These are phyloP conservation scores for Protobothrops mucrosquamatus DNA, from an alignment of 2,113 vertebrate genomes.

Conservation along the genomic window DNA sequence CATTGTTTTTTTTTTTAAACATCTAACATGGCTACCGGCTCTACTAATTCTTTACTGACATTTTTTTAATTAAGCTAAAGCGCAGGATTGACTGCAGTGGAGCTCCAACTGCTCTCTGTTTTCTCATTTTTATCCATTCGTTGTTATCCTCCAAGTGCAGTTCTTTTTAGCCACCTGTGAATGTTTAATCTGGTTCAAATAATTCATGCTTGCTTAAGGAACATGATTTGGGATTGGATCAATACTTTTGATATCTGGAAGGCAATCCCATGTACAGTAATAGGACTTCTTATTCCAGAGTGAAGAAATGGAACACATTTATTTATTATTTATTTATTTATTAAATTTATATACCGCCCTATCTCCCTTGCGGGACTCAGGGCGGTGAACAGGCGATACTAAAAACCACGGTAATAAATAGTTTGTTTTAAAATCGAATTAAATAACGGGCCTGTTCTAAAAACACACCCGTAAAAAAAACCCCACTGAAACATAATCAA, in stretches of 20 bases:
- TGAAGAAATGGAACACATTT: neutral
- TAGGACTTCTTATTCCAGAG: neutral
- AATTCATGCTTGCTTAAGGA: slow-evolving; percentile 10
- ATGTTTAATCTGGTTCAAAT: neutral
- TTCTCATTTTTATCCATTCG: slow-evolving; percentile 14
- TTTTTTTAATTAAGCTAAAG: slow-evolving; percentile 9
- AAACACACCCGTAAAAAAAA: too few relatives aligned
- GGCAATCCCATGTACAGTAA: neutral
- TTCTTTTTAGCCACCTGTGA: slow-evolving; percentile 15
- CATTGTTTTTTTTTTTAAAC: neutral
- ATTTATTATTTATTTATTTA: too few relatives aligned
- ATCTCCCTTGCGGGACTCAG: too few relatives aligned
- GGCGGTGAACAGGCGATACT: too few relatives aligned
- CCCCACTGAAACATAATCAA: too few relatives aligned
- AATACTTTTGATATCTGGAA: neutral
- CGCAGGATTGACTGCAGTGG: neutral
- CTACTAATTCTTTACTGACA: neutral
- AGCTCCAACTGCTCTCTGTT: neutral
- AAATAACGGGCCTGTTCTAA: too few relatives aligned
- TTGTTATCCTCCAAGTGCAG: slow-evolving; percentile 10
- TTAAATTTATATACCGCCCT: too few relatives aligned
- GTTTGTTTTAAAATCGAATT: too few relatives aligned
- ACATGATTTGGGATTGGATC: slow-evolving; percentile 1
- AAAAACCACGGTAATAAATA: too few relatives aligned
- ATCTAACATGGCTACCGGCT: neutral